These are phyloP conservation scores for Corynorhinus townsendii DNA, from an alignment of 2,113 vertebrate species.

Conservation along the genomic window DNA sequence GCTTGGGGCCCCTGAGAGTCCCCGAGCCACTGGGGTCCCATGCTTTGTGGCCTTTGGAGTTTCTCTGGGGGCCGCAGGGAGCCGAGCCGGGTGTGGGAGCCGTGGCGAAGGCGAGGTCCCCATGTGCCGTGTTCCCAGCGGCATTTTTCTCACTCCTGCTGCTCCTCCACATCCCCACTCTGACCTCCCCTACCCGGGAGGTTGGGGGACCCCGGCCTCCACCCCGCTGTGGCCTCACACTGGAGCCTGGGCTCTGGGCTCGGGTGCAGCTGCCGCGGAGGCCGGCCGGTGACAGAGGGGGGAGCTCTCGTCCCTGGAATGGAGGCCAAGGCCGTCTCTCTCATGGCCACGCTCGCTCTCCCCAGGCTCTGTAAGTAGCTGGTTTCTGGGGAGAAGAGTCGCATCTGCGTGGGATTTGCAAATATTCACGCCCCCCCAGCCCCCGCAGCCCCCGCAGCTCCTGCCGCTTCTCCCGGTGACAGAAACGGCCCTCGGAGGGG, in stretches of 20 bases:
- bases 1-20: background rate
- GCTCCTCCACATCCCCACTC: background rate
- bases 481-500: background rate
- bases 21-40: rapidly evolving
- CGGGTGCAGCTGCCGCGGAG: background rate
- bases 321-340: background rate
- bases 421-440: background rate
- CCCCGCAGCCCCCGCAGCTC: background rate
- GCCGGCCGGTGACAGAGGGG: conserved; percentile 23
- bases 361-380: background rate
- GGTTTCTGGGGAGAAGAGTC: background rate
- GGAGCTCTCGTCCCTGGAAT: conserved; percentile 46
- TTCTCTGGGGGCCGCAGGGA: rapidly evolving
- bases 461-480: background rate
- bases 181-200: background rate
- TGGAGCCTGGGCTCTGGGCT: background rate
- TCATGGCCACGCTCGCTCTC: background rate
- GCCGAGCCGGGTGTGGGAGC: background rate
- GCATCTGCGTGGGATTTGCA: background rate
- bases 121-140: rapidly evolving
- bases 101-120: rapidly evolving
- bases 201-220: background rate
- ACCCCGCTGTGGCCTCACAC: background rate
- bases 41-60: rapidly evolving
- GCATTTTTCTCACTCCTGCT: background rate